Conservation (phyloP, 2,888 invertebrate genomes). For the Asteroscopus sphinx region DNA sequence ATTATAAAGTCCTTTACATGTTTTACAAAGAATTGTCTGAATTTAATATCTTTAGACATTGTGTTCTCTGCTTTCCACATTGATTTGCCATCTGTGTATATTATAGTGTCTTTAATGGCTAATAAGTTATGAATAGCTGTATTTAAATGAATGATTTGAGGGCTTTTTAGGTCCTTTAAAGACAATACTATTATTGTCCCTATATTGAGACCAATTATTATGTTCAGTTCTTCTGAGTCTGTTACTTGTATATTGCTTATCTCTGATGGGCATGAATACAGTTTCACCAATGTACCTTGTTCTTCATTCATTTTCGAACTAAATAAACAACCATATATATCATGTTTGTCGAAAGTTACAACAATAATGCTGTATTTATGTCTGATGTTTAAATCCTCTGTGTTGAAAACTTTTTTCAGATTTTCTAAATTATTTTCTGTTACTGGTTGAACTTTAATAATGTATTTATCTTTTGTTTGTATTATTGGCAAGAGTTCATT, state of each 20-base stretch:
- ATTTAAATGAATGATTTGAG: constrained; percentile 74
- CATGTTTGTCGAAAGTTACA: constrained; percentile 69
- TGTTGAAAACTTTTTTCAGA: constrained; percentile 56
- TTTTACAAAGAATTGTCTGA: constrained; percentile 70
- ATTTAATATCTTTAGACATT: constrained; percentile 63
- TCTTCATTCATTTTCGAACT: constrained; percentile 56
- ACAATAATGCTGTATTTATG: constrained; percentile 58
- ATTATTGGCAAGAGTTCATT: constrained; percentile 50
- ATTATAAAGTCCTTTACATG: constrained; percentile 75
- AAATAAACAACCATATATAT: constrained; percentile 68
- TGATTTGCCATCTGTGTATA: constrained; percentile 77
- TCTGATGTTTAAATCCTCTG: constrained; percentile 33
- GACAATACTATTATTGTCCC: constrained; percentile 74
- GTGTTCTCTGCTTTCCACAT: constrained; percentile 77
- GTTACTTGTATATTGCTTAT: constrained; percentile 70
- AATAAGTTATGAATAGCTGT: constrained; percentile 71
- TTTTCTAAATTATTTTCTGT: constrained; percentile 44
- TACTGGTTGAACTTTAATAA: constrained; percentile 56
- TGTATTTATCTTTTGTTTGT: constrained; percentile 53
- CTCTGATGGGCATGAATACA: constrained; percentile 75
- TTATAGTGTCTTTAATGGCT: constrained; percentile 59
- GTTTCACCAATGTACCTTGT: constrained; percentile 60
- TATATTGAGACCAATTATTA: constrained; percentile 71
- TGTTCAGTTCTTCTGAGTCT: constrained; percentile 49
- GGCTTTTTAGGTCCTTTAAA: constrained; percentile 54